phyloP scores from a whole-genome alignment of 1,140 invertebrate genomes.

The Hesperophylax magnus region DNA sequence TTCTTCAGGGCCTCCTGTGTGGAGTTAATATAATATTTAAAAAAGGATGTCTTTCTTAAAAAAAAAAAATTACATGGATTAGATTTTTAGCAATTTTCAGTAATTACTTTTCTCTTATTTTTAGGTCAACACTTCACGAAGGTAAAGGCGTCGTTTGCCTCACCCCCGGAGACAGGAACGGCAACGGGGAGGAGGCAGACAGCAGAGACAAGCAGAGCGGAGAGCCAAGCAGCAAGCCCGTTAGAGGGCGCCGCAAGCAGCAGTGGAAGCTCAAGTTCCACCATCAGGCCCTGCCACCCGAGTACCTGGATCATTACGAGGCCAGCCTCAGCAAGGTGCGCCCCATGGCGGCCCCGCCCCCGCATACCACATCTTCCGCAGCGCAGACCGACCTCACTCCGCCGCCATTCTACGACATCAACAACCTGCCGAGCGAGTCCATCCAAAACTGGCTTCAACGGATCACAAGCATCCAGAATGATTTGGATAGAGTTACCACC shows the following conservation, averaged over 20 bases:
- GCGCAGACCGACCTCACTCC: conserved; percentile 62
- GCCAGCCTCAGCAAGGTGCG: conserved; percentile 74
- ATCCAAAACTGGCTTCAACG: conserved; percentile 82
- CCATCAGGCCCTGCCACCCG: conserved; percentile 83
- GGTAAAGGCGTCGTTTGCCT: conserved; percentile 51
- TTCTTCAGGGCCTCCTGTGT: too few species aligned
- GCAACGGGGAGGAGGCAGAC: not conserved
- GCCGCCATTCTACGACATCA: conserved; percentile 59
- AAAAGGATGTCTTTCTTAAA: too few species aligned
- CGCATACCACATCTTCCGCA: conserved; percentile 60
- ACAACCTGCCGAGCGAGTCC: conserved; percentile 71
- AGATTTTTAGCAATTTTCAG: too few species aligned
- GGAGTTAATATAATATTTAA: too few species aligned
- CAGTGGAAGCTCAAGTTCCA: conserved; percentile 87
- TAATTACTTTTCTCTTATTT: not conserved
- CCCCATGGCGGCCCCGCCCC: conserved; percentile 56
- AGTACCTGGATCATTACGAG: conserved; percentile 85
- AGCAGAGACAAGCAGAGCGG: not conserved
- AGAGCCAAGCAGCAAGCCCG: not conserved
- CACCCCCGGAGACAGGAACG: conserved; percentile 12
- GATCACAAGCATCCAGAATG: conserved; percentile 78
- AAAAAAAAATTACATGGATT: too few species aligned
- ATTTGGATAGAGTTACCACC: conserved; percentile 61
- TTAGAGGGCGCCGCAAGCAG: conserved; percentile 75
- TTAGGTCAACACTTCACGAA: conserved; percentile 55